These are phyloP conservation scores for Spodoptera litura DNA, from an alignment of 1,140 invertebrate genomes.

Conservation along the genomic window DNA sequence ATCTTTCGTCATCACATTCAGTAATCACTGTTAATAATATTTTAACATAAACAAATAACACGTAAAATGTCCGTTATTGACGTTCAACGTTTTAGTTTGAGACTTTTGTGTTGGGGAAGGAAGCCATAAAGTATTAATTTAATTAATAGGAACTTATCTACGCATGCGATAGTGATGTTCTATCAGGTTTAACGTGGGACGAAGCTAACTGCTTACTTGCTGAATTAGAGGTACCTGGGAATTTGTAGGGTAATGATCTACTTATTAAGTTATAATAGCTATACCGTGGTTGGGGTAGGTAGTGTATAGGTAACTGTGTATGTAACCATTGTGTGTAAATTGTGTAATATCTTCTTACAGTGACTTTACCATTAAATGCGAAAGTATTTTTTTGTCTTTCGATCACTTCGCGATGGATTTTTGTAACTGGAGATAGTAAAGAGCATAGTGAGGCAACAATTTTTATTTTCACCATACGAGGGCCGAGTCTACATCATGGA, in stretches of 20 bases:
- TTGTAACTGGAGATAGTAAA: too few relatives aligned
- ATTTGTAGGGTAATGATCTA: neutral
- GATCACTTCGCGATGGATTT: too few relatives aligned
- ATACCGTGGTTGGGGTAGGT: too few relatives aligned
- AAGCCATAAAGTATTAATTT: slow-evolving; percentile 81
- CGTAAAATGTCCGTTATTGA: slow-evolving; percentile 57
- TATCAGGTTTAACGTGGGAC: slow-evolving; percentile 11
- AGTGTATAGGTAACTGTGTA: too few relatives aligned
- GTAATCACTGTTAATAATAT: neutral
- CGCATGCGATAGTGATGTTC: slow-evolving; percentile 46
- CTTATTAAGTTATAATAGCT: neutral
- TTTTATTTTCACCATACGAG: too few relatives aligned
- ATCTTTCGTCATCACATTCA: slow-evolving; percentile 58
- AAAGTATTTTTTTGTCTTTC: too few relatives aligned
- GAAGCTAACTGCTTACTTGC: slow-evolving; percentile 22
- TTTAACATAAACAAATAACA: slow-evolving; percentile 4
- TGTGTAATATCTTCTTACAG: too few relatives aligned
- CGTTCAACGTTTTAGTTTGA: slow-evolving; percentile 65
- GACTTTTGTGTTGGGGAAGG: slow-evolving; percentile 67
- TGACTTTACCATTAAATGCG: too few relatives aligned
- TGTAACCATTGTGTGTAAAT: too few relatives aligned
- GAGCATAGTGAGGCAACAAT: too few relatives aligned
- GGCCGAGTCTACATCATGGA: too few relatives aligned
- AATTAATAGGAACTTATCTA: slow-evolving; percentile 73
- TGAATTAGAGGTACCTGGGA: slow-evolving; percentile 7